Conservation (phyloP, 2,888 invertebrate genomes). For the Stramonita haemastoma region DNA sequence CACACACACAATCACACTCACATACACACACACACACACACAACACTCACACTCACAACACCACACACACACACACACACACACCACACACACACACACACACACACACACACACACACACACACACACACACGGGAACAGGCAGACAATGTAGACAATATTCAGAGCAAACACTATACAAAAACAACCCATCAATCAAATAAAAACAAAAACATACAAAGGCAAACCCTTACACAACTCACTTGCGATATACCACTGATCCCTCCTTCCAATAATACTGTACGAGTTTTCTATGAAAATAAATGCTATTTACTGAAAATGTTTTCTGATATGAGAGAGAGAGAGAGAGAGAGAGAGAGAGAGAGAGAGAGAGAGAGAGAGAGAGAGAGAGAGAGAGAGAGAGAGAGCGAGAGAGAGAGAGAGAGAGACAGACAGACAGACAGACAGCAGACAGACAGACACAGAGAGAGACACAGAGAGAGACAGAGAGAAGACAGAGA, state of each 20-base stretch:
- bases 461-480: not conserved
- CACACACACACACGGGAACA: not conserved
- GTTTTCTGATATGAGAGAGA: not conserved
- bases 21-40: slow-evolving; percentile 12
- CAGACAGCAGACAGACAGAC: not conserved
- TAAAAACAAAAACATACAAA: not conserved
- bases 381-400: not conserved
- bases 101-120: not conserved
- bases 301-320: too few species aligned
- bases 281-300: too few species aligned
- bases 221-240: not conserved
- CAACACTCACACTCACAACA: not conserved
- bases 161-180: too few species aligned
- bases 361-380: not conserved
- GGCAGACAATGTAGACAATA: too few species aligned
- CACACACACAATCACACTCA: not conserved
- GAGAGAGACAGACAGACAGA: slow-evolving; percentile 8
- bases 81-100: slow-evolving; percentile 18
- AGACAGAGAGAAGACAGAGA: not conserved
- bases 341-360: not conserved
- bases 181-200: too few species aligned
- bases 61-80: slow-evolving; percentile 18
- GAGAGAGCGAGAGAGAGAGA: slow-evolving; percentile 11
- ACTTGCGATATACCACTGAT: too few species aligned
- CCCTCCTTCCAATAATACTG: too few species aligned